Evolutionary conservation across 2,888 invertebrate species (phyloP), one percentile per base, ranked within the genome.

Genomic region (Globia sparganii): DNA sequence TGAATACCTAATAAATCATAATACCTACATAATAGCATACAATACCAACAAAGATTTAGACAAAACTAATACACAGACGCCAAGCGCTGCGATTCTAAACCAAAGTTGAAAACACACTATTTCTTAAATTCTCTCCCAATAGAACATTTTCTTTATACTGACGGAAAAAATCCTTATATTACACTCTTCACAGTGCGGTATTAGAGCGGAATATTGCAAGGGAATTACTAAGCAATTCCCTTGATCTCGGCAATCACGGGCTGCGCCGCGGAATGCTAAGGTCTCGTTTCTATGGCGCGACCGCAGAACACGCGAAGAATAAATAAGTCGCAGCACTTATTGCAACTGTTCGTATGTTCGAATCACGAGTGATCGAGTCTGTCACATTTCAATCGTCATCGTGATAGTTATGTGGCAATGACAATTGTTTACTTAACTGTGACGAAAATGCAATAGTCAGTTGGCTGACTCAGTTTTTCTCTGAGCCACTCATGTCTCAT

Each of bases 221-320:
- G 86, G 87, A 88, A 89, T 91, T 91, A 91, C 91, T 80, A 90
- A 89, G 90, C 90, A 87, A 91, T 91, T 91, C 88, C 81, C 86
- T 81, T 87, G 88, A 90, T 90, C 87, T 89, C 78, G 79, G 88
- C 89, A 88, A 89, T 88, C 88, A 89, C 86, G 83, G 72, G 64
- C 64, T 77, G 86, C 75, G 83, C 76, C 84, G 82, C 80, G 86
- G 85, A 87, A 89, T 89, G 80, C 76, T 79, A 84, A 78, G 75
- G 79, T 49, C 13, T 58, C 13, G 83, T 88, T 53, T 11, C 69
- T 4, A 0, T 28, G 67, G 6, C 11, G 49, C 84, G 73, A 72
- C n/a, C 34, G 11, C 21, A 75, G 18, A 68, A n/a, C 21, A n/a
- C 11, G 18, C n/a, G 18, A n/a, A n/a, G 4, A 37, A 68, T n/a